Evolutionary conservation across 1,140 invertebrate species (phyloP), one percentile per base, ranked within the genome.

Genomic region (Drosophila asahinai): DNA sequence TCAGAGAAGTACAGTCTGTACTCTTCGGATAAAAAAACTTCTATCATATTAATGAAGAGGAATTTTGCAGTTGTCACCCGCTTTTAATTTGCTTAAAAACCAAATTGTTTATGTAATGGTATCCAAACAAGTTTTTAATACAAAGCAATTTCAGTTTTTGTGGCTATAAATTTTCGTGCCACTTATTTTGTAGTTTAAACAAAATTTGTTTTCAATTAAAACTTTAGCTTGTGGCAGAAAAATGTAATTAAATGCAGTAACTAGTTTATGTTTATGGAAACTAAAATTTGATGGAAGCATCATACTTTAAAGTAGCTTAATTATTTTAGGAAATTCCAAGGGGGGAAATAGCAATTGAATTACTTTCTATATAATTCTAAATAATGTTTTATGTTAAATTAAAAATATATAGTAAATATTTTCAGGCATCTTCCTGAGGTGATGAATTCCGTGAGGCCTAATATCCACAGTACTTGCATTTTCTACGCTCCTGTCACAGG

Each of bases 401-500:
- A 19, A 19, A 19, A 19, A 19, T 19, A 19, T 19, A 19, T 19
- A 19, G 19, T 19, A 19, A 19, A 19, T 19, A 19, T 19, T 19
- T 19, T 19, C 19, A 19, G 19, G 19, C 5, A 12, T 14, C 14
- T 40, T 2, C 5, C 12, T 42, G 7, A 11, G 33, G 33, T 36
- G 33, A 11, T 9, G 11, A 11, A 36, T 47, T 22, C 33, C 12
- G 14, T 19, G 25, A 43, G 3, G 15, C 17, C n/a, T 49, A 54
- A 40, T 54, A 6, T 51, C 3, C 19, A 71, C 67, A 48, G 67
- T 68, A 63, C 48, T 15, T 22, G 48, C 38, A 52, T 52, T 54
- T 45, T 38, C 63, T 36, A 55, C 2, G 36, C 68, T 43, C 11
- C 45, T 43, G 19, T 73, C 71, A 55, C 71, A 45, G 48, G 68